Percentiles rank a stretch among this genome's conserved stretches.
These are phyloP conservation scores for Heliocidaris erythrogramma DNA, from an alignment of 35 echinoderm and acorn worm species.

Conservation along the genomic window DNA sequence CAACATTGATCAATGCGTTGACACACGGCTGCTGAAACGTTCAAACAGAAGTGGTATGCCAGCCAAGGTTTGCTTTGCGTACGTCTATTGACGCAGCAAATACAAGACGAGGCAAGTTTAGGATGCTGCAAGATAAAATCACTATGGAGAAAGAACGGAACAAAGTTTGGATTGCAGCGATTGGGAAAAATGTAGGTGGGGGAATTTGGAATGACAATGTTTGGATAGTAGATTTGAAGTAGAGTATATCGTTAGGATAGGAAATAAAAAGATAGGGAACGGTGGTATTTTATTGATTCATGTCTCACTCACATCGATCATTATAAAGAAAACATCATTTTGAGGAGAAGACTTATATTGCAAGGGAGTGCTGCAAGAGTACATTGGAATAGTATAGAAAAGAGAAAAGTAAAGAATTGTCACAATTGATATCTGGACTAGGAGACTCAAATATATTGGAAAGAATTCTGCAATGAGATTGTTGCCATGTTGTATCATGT, in stretches of 20 bases:
- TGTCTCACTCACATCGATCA: background rate
- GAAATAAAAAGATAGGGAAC: background rate
- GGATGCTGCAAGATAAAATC: background rate
- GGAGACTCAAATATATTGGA: background rate
- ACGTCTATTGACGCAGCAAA: background rate
- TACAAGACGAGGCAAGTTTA: background rate
- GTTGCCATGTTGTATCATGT: background rate
- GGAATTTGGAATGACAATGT: constrained; percentile 11
- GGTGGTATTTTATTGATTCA: background rate
- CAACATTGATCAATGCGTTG: constrained; percentile 4
- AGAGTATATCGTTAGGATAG: background rate
- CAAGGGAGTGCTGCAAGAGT: background rate
- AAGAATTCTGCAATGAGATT: background rate
- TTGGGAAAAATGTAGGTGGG: background rate
- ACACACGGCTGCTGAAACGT: constrained; percentile 8
- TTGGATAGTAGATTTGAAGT: background rate
- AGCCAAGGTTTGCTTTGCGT: background rate
- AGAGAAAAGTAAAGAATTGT: background rate
- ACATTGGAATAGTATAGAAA: background rate
- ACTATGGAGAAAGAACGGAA: background rate
- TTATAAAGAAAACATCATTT: background rate
- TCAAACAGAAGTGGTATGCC: constrained; percentile 2
- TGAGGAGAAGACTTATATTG: background rate
- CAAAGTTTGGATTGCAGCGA: background rate
- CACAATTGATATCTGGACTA: background rate